Base-by-base conservation (phyloP, 2,888 invertebrate species). In the Drosophila tanythrix region DNA sequence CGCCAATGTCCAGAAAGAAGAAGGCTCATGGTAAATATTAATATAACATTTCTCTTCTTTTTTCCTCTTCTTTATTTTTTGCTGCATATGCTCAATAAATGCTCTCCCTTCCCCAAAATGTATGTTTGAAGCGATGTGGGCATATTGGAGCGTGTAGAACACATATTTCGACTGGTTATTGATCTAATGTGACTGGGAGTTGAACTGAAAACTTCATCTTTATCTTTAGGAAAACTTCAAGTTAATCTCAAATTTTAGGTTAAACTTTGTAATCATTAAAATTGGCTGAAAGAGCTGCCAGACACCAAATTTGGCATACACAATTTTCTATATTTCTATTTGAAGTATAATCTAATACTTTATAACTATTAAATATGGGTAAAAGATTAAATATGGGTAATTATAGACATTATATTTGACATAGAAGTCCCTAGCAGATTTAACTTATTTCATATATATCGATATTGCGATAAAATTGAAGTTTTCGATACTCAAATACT, bases 11-110 rank as follows among this genome's bases (percentile, higher is more conserved):
- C 89, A 92, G 93, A 93, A 93, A 93, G 91, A 93, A 93, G 92
- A 93, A 93, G 92, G 93, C 93, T 91, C 92, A 93, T 91, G 93
- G 93, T 93, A 93, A 93, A 93, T 93, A 92, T 92, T 91, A 92
- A 91, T 90, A 91, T 90, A 89, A 92, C 90, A 89, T 85, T 89
- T 82, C 74, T 72, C 73, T 72, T 55, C 56, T 64, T 65, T 76
- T 25, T 52, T n/a, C 31, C 27, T 43, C 53, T 27, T 51, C 11
- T 51, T 27, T n/a, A 27, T 27, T n/a, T 40, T 40, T 57, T 21
- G 40, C 40, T 43, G 29, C 31, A 40, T 31, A 57, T 57, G 31
- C 57, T 43, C 15, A 31, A 57, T 43, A 57, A 31, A 57, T 57
- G 43, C 31, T 31, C 57, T 57, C 60, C 43, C 56, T 31, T 36